A percentile compares a stretch with the other conserved stretches of the same genome.
Evolutionary conservation across 2,797 vertebrate species (phyloP).

Genomic region (Pipistrellus pipistrellus): DNA sequence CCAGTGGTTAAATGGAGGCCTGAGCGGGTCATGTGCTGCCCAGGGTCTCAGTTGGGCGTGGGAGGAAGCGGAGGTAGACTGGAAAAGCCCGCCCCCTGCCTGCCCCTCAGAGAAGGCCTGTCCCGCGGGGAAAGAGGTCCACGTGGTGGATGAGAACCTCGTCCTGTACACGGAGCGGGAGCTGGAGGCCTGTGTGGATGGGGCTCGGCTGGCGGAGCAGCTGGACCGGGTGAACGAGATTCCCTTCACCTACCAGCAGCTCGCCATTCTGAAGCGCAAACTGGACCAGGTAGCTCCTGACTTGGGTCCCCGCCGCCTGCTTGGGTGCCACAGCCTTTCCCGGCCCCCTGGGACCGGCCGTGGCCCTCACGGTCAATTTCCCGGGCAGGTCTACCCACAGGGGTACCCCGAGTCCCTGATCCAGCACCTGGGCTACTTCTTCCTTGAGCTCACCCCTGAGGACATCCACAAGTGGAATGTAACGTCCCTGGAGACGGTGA

Average conservation of each 20-base stretch:
- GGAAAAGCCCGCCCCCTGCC: neutral
- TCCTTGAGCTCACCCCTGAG: accelerated
- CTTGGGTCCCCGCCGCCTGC: accelerated
- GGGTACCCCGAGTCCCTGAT: constrained; percentile 85
- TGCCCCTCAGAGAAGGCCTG: constrained; percentile 77
- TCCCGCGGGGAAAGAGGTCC: neutral
- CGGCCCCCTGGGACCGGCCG: accelerated
- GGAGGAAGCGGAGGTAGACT: neutral
- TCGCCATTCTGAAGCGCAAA: constrained; percentile 79
- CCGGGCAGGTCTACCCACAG: constrained; percentile 79
- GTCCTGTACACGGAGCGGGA: constrained; percentile 51
- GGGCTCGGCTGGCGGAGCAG: neutral
- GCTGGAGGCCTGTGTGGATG: constrained; percentile 82
- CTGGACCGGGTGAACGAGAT: constrained; percentile 66
- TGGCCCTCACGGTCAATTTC: neutral
- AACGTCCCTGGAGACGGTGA: constrained; percentile 76
- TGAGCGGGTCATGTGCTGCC: neutral
- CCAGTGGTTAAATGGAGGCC: neutral
- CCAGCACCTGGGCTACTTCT: constrained; percentile 47
- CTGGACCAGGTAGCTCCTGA: constrained; percentile 82
- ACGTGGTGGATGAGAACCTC: accelerated
- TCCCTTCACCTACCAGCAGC: constrained; percentile 84
- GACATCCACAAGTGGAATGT: constrained; percentile 84
- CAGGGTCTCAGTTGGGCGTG: neutral
- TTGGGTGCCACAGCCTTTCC: accelerated